These are phyloP conservation scores for Geothlypis trichas DNA, from an alignment of 2,113 vertebrate genomes.

Conservation along the genomic window DNA sequence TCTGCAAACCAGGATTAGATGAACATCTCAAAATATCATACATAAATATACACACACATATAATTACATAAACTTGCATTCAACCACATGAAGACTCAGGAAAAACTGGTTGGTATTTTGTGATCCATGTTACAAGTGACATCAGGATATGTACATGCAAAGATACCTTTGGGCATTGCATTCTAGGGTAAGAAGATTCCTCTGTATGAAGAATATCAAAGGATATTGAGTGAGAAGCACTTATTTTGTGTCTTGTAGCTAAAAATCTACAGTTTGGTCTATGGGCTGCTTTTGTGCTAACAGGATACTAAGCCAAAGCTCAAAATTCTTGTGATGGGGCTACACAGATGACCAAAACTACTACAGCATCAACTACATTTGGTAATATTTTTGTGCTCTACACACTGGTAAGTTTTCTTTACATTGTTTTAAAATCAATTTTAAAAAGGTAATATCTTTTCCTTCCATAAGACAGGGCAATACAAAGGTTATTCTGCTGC, in stretches of 20 bases:
- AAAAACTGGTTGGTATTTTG: neutral
- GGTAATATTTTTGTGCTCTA: neutral
- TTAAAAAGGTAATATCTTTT: accelerated
- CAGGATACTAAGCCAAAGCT: neutral
- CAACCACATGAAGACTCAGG: neutral
- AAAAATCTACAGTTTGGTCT: neutral
- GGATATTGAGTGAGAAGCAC: neutral
- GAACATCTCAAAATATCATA: neutral
- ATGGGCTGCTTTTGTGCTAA: neutral
- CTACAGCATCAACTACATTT: neutral
- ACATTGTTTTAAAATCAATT: neutral
- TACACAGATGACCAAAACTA: neutral
- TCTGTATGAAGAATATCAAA: neutral
- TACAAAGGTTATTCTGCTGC: neutral
- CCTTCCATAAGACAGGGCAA: neutral
- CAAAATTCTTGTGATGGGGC: neutral
- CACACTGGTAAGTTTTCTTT: neutral
- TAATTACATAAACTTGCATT: neutral
- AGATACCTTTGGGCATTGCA: neutral
- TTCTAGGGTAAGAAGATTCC: neutral
- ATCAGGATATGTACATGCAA: neutral
- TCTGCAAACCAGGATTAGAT: neutral
- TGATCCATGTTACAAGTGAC: neutral
- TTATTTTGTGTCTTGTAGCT: neutral
- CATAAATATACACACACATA: accelerated